These are phyloP conservation scores for Luscinia luscinia DNA, from an alignment of 2,797 vertebrate genomes.

Conservation along the genomic window DNA sequence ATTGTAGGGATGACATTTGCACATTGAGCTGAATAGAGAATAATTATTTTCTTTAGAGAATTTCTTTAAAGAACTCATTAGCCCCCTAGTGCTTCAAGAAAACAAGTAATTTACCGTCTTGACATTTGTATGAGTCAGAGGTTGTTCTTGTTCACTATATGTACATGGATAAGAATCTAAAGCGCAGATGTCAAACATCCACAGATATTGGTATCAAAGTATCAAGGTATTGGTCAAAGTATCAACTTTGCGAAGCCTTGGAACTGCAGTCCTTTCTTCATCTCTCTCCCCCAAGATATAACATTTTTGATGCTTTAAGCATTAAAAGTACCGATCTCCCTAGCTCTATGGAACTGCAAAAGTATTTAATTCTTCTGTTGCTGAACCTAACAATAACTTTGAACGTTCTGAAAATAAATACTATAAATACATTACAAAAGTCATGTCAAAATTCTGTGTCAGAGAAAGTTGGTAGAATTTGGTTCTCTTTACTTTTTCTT, in stretches of 20 bases:
- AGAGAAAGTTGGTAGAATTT: neutral
- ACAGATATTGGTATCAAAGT: neutral
- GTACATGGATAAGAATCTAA: neutral
- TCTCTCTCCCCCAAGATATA: neutral
- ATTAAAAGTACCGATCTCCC: neutral
- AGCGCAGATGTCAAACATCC: neutral
- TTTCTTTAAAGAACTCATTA: conserved; percentile 18
- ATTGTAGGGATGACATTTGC: neutral
- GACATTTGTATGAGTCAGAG: neutral
- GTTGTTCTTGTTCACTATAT: neutral
- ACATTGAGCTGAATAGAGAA: neutral
- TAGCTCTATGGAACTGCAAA: neutral
- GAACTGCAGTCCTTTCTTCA: neutral
- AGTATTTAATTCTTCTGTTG: neutral
- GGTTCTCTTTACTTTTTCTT: neutral
- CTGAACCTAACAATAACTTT: neutral
- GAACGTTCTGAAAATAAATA: neutral
- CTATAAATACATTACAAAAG: neutral
- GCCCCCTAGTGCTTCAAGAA: neutral
- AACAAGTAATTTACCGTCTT: conserved; percentile 7
- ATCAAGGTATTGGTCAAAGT: neutral
- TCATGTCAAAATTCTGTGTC: neutral
- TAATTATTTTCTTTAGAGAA: neutral
- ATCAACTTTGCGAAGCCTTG: neutral
- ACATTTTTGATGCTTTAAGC: neutral